A percentile compares a stretch with the other conserved stretches of the same genome.
These are phyloP conservation scores for Bradypodion pumilum DNA, from an alignment of 2,797 vertebrate species.

Conservation along the genomic window DNA sequence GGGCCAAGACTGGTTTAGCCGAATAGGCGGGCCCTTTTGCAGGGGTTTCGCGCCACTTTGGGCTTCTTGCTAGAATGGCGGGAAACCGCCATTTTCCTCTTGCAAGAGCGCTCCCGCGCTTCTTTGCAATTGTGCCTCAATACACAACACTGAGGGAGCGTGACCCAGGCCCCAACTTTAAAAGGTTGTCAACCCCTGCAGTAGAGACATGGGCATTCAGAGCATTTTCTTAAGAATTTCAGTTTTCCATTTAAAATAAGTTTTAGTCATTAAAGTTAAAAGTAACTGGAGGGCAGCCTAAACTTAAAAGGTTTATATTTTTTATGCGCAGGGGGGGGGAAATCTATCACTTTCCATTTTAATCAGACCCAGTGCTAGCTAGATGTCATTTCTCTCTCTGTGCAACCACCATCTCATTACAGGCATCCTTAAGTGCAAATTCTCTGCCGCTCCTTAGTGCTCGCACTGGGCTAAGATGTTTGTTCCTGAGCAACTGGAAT, in stretches of 20 bases:
- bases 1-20: too few relatives aligned
- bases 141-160: too few relatives aligned
- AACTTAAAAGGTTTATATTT: not conserved
- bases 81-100: too few relatives aligned
- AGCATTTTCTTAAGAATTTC: not conserved
- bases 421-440: conserved; percentile 1
- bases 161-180: too few relatives aligned
- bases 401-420: not conserved
- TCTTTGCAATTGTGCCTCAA: too few relatives aligned
- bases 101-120: too few relatives aligned
- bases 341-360: not conserved
- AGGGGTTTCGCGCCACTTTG: too few relatives aligned
- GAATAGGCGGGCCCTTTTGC: too few relatives aligned
- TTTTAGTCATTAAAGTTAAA: not conserved
- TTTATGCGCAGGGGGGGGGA: not conserved
- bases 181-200: too few relatives aligned
- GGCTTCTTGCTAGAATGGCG: too few relatives aligned
- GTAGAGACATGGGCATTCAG: not conserved
- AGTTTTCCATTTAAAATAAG: not conserved
- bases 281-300: not conserved
- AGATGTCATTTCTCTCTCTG: not conserved
- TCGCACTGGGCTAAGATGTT: not conserved
- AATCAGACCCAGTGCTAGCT: not conserved
- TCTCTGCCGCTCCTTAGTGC: not conserved
- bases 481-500: conserved; percentile 2